Percentiles rank a stretch among this genome's conserved stretches.
phyloP scores from a whole-genome alignment of 2,113 vertebrate genomes.

The Sinocyclocheilus anshuiensis region DNA sequence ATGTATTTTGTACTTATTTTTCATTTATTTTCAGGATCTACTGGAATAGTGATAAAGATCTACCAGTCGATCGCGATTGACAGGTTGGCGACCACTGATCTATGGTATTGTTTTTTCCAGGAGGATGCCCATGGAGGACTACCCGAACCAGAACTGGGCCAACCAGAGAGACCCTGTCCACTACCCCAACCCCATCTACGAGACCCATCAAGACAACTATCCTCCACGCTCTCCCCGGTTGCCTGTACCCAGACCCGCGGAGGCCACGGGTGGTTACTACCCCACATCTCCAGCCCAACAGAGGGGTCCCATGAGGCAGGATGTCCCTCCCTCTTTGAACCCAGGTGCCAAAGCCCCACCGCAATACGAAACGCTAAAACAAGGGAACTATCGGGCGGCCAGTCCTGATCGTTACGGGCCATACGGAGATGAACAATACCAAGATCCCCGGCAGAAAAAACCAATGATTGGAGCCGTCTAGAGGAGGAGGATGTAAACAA shows the following conservation, averaged over 20 bases:
- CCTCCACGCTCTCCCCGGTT: conserved; percentile 61
- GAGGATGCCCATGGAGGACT: conserved; percentile 66
- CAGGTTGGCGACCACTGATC: no score
- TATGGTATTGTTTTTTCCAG: conserved; percentile 58
- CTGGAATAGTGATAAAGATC: no score
- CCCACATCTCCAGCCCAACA: conserved; percentile 67
- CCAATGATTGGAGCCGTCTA: conserved; percentile 88
- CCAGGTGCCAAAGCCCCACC: conserved; percentile 67
- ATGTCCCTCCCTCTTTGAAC: conserved; percentile 80
- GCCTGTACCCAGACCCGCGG: conserved; percentile 38
- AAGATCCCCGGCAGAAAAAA: conserved; percentile 85
- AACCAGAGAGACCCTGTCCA: conserved; percentile 50
- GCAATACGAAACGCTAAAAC: conserved; percentile 66
- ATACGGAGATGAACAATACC: conserved; percentile 69
- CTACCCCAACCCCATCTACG: conserved; percentile 42
- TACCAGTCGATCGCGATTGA: no score
- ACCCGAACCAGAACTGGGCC: conserved; percentile 62
- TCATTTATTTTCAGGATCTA: no score
- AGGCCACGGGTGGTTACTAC: conserved; percentile 71
- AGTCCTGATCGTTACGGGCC: conserved; percentile 74
- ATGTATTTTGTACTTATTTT: no score
- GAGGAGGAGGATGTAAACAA: neutral
- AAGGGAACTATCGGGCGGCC: conserved; percentile 66
- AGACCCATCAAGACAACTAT: conserved; percentile 56
- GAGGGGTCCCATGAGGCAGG: conserved; percentile 80